Evolutionary conservation across 2,888 invertebrate genomes (phyloP).

Genomic region (Hypsopygia costalis): DNA sequence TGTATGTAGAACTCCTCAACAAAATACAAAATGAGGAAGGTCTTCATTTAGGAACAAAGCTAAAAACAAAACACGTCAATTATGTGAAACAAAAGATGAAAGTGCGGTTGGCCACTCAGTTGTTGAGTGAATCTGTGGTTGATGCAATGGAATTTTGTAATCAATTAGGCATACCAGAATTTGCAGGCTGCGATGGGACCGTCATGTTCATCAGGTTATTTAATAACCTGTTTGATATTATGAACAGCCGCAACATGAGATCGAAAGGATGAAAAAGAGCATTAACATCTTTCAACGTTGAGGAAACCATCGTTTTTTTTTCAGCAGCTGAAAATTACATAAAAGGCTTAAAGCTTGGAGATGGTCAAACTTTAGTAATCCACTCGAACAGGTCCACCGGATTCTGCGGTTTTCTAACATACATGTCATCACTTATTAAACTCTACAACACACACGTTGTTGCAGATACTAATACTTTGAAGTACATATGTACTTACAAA

Average conservation of each 20-base stretch:
- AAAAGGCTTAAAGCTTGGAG: constrained; percentile 1
- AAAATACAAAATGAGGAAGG: constrained; percentile 5
- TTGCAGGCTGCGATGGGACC: background rate
- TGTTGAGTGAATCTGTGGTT: constrained; percentile 8
- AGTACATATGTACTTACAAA: constrained; percentile 13
- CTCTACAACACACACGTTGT: constrained; percentile 1
- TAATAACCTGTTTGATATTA: constrained; percentile 7
- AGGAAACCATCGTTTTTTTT: constrained; percentile 1
- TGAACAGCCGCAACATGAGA: constrained; percentile 5
- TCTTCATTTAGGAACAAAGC: constrained; percentile 9
- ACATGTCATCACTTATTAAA: constrained; percentile 5
- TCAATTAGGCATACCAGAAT: background rate
- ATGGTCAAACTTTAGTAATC: background rate
- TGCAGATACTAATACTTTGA: background rate
- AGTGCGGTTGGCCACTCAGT: constrained; percentile 9
- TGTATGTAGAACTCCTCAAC: background rate
- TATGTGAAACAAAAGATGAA: constrained; percentile 2
- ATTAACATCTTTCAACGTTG: background rate
- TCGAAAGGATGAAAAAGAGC: constrained; percentile 1
- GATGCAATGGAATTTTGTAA: constrained; percentile 8
- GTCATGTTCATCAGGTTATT: background rate
- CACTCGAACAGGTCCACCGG: constrained; percentile 6
- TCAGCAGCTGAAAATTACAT: constrained; percentile 1
- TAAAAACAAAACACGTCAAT: constrained; percentile 7
- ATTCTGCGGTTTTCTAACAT: constrained; percentile 9